These are phyloP conservation scores for Orthosia cruda DNA, from an alignment of 2,888 invertebrate genomes.

Conservation along the genomic window DNA sequence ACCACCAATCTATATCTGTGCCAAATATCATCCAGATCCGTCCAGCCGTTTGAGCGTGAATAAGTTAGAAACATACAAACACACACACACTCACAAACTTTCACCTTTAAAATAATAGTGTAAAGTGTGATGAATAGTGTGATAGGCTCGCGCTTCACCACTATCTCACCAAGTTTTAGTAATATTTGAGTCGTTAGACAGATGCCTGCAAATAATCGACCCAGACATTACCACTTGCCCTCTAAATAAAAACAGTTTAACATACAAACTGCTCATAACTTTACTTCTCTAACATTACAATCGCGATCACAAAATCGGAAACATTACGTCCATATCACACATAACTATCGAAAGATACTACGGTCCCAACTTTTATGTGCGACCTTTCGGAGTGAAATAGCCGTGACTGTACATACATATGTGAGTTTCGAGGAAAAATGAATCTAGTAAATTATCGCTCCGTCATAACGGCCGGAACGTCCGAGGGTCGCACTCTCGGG, in stretches of 20 bases:
- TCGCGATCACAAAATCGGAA: constrained; percentile 48
- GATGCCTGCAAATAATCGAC: neutral
- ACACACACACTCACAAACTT: too few relatives aligned
- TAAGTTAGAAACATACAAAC: too few relatives aligned
- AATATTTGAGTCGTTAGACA: too few relatives aligned
- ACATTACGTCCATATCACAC: constrained; percentile 52
- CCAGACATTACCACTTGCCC: neutral
- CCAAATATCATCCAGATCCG: too few relatives aligned
- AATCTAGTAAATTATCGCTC: constrained; percentile 74
- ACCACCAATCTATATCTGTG: too few relatives aligned
- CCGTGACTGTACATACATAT: constrained; percentile 56
- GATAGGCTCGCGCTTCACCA: too few relatives aligned
- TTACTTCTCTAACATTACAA: constrained; percentile 53
- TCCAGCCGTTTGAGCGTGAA: too few relatives aligned
- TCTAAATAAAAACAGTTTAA: constrained; percentile 19
- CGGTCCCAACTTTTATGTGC: too few relatives aligned
- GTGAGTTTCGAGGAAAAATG: constrained; percentile 56
- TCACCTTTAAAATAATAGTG: too few relatives aligned
- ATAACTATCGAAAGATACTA: constrained; percentile 60
- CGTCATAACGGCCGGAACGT: constrained; percentile 74
- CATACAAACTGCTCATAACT: constrained; percentile 53
- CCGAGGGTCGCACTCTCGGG: constrained; percentile 70
- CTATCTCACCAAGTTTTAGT: too few relatives aligned
- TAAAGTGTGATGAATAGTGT: too few relatives aligned
- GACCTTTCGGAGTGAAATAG: constrained; percentile 44